phyloP scores from a whole-genome alignment of 2,797 vertebrate species.

The Poeciliopsis presidionis region DNA sequence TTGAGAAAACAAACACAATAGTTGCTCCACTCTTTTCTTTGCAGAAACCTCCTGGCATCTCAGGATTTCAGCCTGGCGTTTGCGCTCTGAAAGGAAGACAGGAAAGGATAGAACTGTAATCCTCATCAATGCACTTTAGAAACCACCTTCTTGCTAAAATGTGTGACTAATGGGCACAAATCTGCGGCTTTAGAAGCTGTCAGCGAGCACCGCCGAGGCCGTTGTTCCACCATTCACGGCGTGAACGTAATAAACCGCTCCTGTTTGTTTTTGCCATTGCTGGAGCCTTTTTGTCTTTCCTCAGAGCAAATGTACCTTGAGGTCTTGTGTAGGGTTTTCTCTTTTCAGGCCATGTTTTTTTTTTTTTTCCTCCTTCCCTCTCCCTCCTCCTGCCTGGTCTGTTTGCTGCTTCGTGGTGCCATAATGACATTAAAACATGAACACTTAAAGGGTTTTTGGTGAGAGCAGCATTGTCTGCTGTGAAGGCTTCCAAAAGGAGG shows the following conservation, averaged over 20 bases:
- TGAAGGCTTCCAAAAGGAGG: conserved; percentile 83
- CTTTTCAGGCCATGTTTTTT: conserved; percentile 67
- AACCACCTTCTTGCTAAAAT: conserved; percentile 87
- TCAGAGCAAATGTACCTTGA: conserved; percentile 81
- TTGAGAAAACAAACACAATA: conserved; percentile 82
- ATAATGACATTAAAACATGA: conserved; percentile 85
- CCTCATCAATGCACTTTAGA: conserved; percentile 84
- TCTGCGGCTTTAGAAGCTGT: conserved; percentile 84
- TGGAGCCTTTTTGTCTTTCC: conserved; percentile 71
- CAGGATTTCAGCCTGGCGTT: conserved; percentile 79
- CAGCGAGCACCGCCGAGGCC: conserved; percentile 78
- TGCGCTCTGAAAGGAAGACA: conserved; percentile 78
- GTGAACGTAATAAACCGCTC: conserved; percentile 78
- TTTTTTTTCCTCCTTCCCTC: not conserved
- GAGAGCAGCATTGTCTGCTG: conserved; percentile 80
- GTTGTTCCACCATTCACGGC: conserved; percentile 79
- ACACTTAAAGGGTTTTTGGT: conserved; percentile 84
- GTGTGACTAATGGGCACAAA: conserved; percentile 89
- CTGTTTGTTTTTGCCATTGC: conserved; percentile 76
- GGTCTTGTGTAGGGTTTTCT: conserved; percentile 82
- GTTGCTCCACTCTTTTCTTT: conserved; percentile 72
- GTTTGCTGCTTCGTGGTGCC: conserved; percentile 73
- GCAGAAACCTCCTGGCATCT: conserved; percentile 81
- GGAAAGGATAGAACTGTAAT: conserved; percentile 85
- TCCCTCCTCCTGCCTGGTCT: conserved; percentile 61